These are phyloP conservation scores for Acanthopagrus latus DNA, from an alignment of 2,797 vertebrate genomes.

Conservation along the genomic window DNA sequence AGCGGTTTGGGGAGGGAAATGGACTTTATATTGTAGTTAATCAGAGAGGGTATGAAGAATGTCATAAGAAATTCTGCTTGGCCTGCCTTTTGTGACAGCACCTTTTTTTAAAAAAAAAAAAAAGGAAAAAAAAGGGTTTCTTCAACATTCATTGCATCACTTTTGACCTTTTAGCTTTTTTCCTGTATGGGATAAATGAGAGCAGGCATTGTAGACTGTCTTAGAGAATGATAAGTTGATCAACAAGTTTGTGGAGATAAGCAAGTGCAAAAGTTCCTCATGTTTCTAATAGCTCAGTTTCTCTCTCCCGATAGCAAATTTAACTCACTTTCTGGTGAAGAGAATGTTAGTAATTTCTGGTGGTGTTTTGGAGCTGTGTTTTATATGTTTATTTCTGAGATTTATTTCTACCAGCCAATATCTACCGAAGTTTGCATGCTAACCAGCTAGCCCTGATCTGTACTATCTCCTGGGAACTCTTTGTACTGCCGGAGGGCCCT, in stretches of 20 bases:
- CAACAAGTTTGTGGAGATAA: conserved; percentile 8
- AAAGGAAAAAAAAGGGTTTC: too few species aligned
- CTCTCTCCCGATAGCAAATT: neutral
- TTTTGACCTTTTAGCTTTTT: neutral
- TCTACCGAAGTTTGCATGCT: too few species aligned
- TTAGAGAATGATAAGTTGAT: conserved; percentile 13
- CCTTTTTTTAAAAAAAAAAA: conserved; percentile 2
- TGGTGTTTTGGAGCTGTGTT: neutral
- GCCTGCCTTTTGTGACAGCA: neutral
- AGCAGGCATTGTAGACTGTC: conserved; percentile 7
- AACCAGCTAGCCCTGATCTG: too few species aligned
- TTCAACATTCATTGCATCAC: neutral
- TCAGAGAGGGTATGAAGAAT: neutral
- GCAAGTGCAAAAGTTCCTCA: conserved; percentile 2
- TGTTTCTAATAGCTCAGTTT: neutral
- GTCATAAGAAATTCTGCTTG: neutral
- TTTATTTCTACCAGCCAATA: neutral
- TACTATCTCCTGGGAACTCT: too few species aligned
- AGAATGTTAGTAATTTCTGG: neutral
- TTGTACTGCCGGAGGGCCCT: too few species aligned
- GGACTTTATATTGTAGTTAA: neutral
- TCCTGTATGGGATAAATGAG: conserved; percentile 2
- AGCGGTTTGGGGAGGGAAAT: neutral
- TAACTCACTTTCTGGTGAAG: neutral
- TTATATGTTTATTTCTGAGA: neutral